phyloP scores from a whole-genome alignment of 2,888 invertebrate genomes.

The Physocephala rufipes region DNA sequence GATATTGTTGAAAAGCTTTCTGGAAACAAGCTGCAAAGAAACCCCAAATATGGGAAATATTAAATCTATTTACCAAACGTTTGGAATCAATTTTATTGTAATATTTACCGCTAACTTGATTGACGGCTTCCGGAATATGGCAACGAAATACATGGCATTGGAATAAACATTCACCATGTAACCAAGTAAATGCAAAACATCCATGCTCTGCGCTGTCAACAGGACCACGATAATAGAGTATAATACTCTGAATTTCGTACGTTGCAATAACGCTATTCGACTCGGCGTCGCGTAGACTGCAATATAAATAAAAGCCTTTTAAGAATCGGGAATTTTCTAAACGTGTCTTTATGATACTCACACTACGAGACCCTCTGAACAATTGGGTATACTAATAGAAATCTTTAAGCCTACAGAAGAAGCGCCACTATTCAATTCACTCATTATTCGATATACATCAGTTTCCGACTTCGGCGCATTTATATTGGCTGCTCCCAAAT shows the following conservation, averaged over 20 bases:
- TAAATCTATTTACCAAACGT: not conserved
- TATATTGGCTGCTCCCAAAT: conserved; percentile 90
- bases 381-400: conserved; percentile 90
- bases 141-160: conserved; percentile 98
- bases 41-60: conserved; percentile 21
- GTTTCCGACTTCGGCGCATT: conserved; percentile 91
- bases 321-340: conserved; percentile 10
- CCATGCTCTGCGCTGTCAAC: conserved; percentile 83
- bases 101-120: conserved; percentile 75
- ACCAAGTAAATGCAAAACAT: conserved; percentile 99
- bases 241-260: conserved; percentile 91
- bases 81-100: not conserved
- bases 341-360: too few relatives aligned
- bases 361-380: conserved; percentile 93
- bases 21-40: conserved; percentile 77
- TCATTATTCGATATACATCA: conserved; percentile 94
- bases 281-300: conserved; percentile 85
- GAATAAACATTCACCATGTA: conserved; percentile 92
- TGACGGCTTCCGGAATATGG: conserved; percentile 92
- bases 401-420: conserved; percentile 81
- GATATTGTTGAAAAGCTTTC: conserved; percentile 91
- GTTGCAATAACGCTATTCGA: conserved; percentile 78
- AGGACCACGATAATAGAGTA: conserved; percentile 93
- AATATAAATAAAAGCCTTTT: not conserved
- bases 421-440: conserved; percentile 81